Base-by-base conservation (phyloP, 2,113 vertebrate species). In the Ictidomys tridecemlineatus region DNA sequence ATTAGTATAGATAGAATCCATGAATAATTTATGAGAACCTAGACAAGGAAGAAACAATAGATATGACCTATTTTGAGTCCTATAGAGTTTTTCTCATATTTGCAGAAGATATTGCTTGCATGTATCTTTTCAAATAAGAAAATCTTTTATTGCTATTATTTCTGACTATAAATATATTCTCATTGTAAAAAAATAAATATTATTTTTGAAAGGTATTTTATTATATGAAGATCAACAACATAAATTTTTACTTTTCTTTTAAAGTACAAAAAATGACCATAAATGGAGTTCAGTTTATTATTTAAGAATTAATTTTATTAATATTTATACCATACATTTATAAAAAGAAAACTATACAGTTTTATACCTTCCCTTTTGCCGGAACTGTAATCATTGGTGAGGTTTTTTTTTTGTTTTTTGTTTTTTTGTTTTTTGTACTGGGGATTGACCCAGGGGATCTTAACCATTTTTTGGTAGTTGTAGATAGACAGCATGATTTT, bases 1-100 rank as follows among this genome's bases (percentile, higher is more conserved):
- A 85, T 94, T 96, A 91, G 53, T 70, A 87, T 79, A 93, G 58
- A 92, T 80, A 93, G 24, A 28, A 93, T 83, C 28, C 34, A 80
- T 85, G 94, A 97, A 93, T 94, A 97, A 96, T 95, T 96, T 96
- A 94, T 94, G 90, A 95, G 80, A 93, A 45, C 10, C 79, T 95
- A 94, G 63, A 87, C 42, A 93, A 92, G 70, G 79, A 95, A 90
- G 74, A 94, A 96, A 84, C 34, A 96, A 61, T 61, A 97, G 48
- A 58, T 79, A 86, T 76, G 56, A 93, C 51, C 70, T 84, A 87
- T 94, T 96, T 96, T 83, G 94, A 89, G 51, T 78, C 34, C 51
- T 89, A 4, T 74, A 95, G 24, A 61, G 11, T 78, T 79, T 91
- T 86, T 83, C 37, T 73, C 42, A n/a, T 89, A 95, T 91, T 96